phyloP scores from a whole-genome alignment of 2,797 vertebrate species.

The Pempheris klunzingeri region DNA sequence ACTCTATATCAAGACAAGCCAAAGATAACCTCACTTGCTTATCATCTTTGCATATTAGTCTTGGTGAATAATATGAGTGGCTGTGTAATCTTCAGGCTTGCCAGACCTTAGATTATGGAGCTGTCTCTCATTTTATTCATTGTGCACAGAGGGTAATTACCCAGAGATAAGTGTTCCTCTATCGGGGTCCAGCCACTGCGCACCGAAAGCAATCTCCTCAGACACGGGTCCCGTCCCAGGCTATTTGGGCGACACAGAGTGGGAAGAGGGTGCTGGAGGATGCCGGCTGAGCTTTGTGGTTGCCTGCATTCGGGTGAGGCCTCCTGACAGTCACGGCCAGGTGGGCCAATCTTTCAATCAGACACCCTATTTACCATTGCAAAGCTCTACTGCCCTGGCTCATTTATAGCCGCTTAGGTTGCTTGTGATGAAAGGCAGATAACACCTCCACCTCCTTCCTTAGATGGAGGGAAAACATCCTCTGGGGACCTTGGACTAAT shows the following conservation, averaged over 20 bases:
- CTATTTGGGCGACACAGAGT: constrained; percentile 71
- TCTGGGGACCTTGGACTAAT: constrained; percentile 36
- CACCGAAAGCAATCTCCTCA: constrained; percentile 77
- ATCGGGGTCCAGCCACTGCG: constrained; percentile 64
- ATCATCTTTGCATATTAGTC: constrained; percentile 81
- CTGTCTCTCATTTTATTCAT: constrained; percentile 85
- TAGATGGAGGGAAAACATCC: constrained; percentile 43
- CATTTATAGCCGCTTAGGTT: constrained; percentile 66
- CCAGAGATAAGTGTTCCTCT: constrained; percentile 82
- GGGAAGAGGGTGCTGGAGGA: constrained; percentile 56
- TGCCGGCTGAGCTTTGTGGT: constrained; percentile 69
- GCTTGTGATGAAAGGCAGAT: constrained; percentile 71
- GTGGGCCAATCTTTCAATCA: constrained; percentile 85
- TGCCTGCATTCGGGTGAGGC: constrained; percentile 75
- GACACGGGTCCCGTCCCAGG: constrained; percentile 73
- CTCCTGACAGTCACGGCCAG: constrained; percentile 78
- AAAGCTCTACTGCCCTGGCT: constrained; percentile 79
- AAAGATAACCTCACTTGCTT: constrained; percentile 77
- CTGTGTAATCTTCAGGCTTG: constrained; percentile 74
- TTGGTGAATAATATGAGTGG: constrained; percentile 71
- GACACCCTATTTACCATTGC: constrained; percentile 81
- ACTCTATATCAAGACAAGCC: constrained; percentile 59
- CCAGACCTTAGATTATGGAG: constrained; percentile 81
- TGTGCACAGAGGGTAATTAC: constrained; percentile 84
- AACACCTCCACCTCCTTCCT: constrained; percentile 54